Percentiles rank a stretch among this genome's conserved stretches.
Conservation (phyloP, 2,888 invertebrate genomes). For the Scaptomyza cyrtandrae region DNA sequence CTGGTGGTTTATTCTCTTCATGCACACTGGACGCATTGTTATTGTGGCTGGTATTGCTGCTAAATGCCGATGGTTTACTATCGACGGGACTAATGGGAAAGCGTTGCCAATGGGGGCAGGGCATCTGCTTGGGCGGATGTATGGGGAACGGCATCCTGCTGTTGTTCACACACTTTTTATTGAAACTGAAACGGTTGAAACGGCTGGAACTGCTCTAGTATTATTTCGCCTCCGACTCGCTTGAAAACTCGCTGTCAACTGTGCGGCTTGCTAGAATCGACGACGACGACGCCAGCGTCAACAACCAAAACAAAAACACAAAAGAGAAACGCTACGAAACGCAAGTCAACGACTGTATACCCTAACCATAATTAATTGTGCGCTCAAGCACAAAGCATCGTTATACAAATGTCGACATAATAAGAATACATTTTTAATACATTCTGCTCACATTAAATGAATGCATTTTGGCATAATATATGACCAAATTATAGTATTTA, state of each 20-base stretch:
- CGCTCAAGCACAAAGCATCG: background rate
- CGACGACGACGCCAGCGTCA: constrained; percentile 50
- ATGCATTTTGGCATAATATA: background rate
- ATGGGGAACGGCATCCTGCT: constrained; percentile 81
- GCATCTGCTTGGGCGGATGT: constrained; percentile 82
- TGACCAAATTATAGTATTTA: background rate
- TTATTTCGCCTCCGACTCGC: constrained; percentile 39
- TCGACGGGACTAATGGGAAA: constrained; percentile 82
- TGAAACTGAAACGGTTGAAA: constrained; percentile 22
- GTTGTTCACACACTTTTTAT: constrained; percentile 16
- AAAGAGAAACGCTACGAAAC: background rate
- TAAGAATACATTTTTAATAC: no score
- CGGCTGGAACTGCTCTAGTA: constrained; percentile 24
- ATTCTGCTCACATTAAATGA: background rate
- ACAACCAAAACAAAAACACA: constrained; percentile 47
- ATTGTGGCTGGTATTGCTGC: constrained; percentile 18
- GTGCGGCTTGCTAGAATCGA: constrained; percentile 59
- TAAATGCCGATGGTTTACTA: constrained; percentile 62
- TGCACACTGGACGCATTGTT: constrained; percentile 1
- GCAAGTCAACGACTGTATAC: constrained; percentile 9
- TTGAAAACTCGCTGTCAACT: constrained; percentile 62
- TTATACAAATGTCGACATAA: no score
- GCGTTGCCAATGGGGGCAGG: constrained; percentile 84
- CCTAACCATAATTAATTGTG: background rate
- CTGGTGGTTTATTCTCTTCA: constrained; percentile 57